Conservation (phyloP, 2,113 vertebrate genomes). For the Chinchilla lanigera region DNA sequence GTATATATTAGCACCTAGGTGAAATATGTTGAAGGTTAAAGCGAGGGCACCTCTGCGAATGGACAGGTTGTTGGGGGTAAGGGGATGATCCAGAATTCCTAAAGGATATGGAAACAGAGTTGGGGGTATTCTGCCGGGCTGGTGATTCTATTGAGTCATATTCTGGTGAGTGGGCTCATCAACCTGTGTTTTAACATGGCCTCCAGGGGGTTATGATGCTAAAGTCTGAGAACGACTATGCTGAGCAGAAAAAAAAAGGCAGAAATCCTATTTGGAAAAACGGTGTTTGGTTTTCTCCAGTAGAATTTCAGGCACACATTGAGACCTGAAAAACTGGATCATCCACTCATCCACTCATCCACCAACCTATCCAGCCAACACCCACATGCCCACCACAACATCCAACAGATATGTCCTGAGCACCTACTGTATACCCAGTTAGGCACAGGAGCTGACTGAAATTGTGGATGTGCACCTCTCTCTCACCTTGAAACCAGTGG, state of each 20-base stretch:
- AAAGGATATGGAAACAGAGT: neutral
- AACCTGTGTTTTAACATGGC: neutral
- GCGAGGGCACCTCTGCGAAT: neutral
- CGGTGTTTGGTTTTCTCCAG: neutral
- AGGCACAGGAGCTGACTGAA: neutral
- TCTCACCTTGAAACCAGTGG: neutral
- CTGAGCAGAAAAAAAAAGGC: neutral
- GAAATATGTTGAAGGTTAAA: neutral
- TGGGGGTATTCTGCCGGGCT: neutral
- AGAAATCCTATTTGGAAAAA: neutral
- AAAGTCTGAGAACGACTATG: neutral
- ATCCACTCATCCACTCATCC: neutral
- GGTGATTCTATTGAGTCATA: neutral
- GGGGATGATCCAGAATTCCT: neutral
- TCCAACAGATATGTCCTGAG: neutral
- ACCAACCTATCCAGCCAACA: neutral
- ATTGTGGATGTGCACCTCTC: neutral
- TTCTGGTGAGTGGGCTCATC: neutral
- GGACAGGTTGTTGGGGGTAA: rapidly evolving
- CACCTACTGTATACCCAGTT: no score
- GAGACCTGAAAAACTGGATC: neutral
- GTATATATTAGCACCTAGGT: neutral
- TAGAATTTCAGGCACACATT: neutral
- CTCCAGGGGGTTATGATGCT: neutral
- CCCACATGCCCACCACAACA: neutral